phyloP scores from a whole-genome alignment of 2,888 invertebrate genomes.

The Drosophila quasianomalipes region DNA sequence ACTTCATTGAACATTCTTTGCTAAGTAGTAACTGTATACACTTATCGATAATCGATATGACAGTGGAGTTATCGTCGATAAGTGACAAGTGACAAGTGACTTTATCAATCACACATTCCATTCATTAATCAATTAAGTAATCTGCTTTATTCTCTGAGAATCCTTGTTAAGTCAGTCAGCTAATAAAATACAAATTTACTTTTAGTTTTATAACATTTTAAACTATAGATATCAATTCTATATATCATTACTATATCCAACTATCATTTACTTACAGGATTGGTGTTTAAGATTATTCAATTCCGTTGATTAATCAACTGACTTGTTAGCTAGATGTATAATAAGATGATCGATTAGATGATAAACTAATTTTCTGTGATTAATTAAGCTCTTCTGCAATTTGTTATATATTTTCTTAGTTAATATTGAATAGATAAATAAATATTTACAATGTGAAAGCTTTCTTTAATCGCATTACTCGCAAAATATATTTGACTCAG shows the following conservation, averaged over 20 bases:
- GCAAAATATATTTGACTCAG: neutral
- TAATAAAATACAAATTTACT: neutral
- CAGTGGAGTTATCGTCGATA: neutral
- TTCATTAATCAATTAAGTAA: neutral
- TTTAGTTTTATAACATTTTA: neutral
- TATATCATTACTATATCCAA: neutral
- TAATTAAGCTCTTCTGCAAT: neutral
- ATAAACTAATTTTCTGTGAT: neutral
- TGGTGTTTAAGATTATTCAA: neutral
- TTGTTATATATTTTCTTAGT: neutral
- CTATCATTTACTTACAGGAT: neutral
- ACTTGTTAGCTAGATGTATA: neutral
- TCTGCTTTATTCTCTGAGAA: neutral
- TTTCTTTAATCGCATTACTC: neutral
- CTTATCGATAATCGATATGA: neutral
- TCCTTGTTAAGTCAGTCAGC: neutral
- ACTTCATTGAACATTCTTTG: conserved; percentile 1
- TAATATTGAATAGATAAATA: neutral
- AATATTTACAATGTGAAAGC: neutral
- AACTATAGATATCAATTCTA: neutral
- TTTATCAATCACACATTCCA: neutral
- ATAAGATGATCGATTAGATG: neutral
- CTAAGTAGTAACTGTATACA: neutral
- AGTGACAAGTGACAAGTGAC: neutral
- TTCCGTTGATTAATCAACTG: neutral